Evolutionary conservation across 2,888 invertebrate species (phyloP), one percentile per base, ranked within the genome.

Genomic region (Cancer borealis): DNA sequence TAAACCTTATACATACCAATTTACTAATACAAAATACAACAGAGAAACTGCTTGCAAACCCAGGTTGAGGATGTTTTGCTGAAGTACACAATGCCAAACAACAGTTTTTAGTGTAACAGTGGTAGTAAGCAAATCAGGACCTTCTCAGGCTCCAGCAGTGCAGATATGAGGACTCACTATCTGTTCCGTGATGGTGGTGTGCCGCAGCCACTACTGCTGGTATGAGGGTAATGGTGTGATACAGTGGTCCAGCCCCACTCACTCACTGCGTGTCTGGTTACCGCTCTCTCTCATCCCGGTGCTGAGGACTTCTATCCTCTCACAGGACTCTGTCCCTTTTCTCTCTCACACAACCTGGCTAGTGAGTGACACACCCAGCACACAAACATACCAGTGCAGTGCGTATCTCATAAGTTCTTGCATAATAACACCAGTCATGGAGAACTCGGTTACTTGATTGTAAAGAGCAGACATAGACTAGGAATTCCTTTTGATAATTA

Each of bases 241-340:
- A 94, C 54, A 89, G 90, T 90, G 92, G 94, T 84, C 79, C 89
- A 26, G 92, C 92, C 84, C 93, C 91, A 92, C 92, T 92, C 88
- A 88, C 92, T 91, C 93, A 87, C 93, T 91, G 87, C 49, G 91
- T 93, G 93, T 93, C 92, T 94, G 92, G 87, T 94, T 92, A 92
- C 94, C 92, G 94, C 94, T 94, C 94, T 94, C 94, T 94, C 94
- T 94, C 88, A 92, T 87, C 94, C 94, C 94, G 66, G 94, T 94
- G 94, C 79, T 94, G 94, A 94, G 94, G 94, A 94, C 92, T 79
- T 88, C 45, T 89, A 79, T 94, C 95, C 95, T 93, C 95, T 93
- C 95, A 95, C 93, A 95, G 93, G 95, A 95, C 95, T 95, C 95
- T 94, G 84, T 95, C 95, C 95, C 95, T 95, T 95, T 73, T 92